Conservation (phyloP, 2,113 vertebrate genomes). For the Indicator maculatus region DNA sequence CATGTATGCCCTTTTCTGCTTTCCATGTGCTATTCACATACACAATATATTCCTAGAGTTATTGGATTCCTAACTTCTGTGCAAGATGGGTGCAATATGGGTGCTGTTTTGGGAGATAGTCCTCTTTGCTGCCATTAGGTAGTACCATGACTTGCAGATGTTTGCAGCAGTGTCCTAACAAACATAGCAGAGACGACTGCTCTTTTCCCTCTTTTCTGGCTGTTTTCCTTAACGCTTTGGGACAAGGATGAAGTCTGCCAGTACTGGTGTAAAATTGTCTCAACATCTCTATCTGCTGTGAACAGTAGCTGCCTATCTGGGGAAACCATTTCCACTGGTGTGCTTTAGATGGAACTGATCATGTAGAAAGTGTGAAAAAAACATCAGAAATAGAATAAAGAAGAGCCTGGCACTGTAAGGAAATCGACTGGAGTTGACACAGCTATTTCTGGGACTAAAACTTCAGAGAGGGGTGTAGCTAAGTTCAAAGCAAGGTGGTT, state of each 20-base stretch:
- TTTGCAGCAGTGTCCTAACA: background rate
- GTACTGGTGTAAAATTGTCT: background rate
- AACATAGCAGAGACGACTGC: background rate
- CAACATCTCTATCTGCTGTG: background rate
- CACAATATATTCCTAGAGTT: accelerated
- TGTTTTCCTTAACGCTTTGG: background rate
- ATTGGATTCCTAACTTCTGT: background rate
- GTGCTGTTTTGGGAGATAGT: background rate
- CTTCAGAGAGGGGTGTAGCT: background rate
- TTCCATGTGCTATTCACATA: background rate
- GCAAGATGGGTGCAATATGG: background rate
- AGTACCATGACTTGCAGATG: background rate
- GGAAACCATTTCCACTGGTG: background rate
- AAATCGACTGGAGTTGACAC: background rate
- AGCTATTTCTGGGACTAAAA: background rate
- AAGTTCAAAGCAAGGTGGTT: background rate
- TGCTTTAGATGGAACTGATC: background rate
- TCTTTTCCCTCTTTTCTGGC: background rate
- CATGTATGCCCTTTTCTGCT: accelerated
- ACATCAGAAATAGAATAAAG: background rate
- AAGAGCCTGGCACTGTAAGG: background rate
- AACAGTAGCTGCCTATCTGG: background rate
- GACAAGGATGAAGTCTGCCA: background rate
- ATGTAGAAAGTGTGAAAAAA: background rate
- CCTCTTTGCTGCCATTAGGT: background rate